These are phyloP conservation scores for Plusia festucae DNA, from an alignment of 2,888 invertebrate genomes.

Conservation along the genomic window DNA sequence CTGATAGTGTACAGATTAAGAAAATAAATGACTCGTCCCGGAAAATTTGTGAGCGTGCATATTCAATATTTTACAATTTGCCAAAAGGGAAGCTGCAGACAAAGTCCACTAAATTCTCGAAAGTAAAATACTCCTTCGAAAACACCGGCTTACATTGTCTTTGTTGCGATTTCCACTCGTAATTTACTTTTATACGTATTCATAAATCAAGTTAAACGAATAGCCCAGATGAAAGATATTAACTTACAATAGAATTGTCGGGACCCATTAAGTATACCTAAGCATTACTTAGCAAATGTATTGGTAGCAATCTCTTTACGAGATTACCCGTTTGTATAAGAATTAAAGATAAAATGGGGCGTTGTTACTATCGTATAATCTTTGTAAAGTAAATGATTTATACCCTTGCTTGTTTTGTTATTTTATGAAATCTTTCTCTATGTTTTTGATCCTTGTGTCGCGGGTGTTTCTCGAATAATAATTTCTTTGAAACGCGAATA, in stretches of 20 bases:
- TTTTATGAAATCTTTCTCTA: neutral
- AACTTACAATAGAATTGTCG: constrained; percentile 59
- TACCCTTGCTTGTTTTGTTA: constrained; percentile 36
- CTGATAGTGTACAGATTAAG: constrained; percentile 15
- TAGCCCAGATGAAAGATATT: constrained; percentile 37
- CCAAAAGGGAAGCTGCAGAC: constrained; percentile 45
- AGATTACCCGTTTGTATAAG: constrained; percentile 54
- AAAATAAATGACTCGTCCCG: constrained; percentile 12
- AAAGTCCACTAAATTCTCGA: constrained; percentile 23
- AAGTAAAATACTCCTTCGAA: constrained; percentile 37
- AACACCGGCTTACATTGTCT: constrained; percentile 36
- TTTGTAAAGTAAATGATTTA: constrained; percentile 48
- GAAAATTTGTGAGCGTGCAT: constrained; percentile 20
- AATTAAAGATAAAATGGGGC: constrained; percentile 49
- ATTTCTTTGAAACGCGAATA: neutral
- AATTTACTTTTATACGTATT: constrained; percentile 18
- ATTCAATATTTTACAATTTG: constrained; percentile 45
- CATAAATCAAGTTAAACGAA: constrained; percentile 48
- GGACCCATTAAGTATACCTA: constrained; percentile 54
- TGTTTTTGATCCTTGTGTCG: neutral
- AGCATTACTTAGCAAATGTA: constrained; percentile 64
- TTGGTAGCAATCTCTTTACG: constrained; percentile 59
- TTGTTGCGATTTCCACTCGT: constrained; percentile 30
- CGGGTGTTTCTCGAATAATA: too few species aligned
- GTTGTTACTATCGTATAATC: constrained; percentile 32